These are phyloP conservation scores for Diachasmimorpha longicaudata DNA, from an alignment of 1,140 invertebrate species.

Conservation along the genomic window DNA sequence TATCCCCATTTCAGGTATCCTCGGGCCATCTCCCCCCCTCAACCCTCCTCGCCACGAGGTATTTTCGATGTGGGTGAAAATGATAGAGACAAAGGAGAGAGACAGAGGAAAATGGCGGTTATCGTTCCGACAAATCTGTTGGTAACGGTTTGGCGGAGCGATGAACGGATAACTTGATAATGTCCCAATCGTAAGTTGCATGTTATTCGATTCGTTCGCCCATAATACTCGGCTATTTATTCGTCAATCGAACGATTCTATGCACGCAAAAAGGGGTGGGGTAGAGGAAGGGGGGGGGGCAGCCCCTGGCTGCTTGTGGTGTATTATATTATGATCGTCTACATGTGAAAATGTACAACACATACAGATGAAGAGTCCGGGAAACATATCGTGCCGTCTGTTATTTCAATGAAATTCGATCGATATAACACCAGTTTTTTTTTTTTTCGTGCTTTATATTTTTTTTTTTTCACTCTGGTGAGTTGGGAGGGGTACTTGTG, in stretches of 20 bases:
- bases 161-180: constrained; percentile 36
- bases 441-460: neutral
- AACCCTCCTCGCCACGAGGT: neutral
- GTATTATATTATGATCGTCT: neutral
- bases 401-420: constrained; percentile 23
- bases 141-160: constrained; percentile 32
- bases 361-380: neutral
- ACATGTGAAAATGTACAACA: constrained; percentile 3
- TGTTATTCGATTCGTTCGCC: constrained; percentile 31
- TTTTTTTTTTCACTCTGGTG: too few species aligned
- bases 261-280: neutral
- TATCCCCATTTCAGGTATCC: neutral
- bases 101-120: neutral
- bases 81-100: neutral
- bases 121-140: constrained; percentile 36
- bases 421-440: constrained; percentile 14
- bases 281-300: too few species aligned
- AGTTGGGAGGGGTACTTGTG: neutral
- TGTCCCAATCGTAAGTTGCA: constrained; percentile 37
- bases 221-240: constrained; percentile 28
- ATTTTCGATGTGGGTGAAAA: neutral
- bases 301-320: neutral
- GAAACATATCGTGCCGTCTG: constrained; percentile 3
- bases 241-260: constrained; percentile 18
- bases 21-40: neutral